Percentiles rank a stretch among this genome's conserved stretches.
Evolutionary conservation across 2,113 vertebrate species (phyloP).

Genomic region (Menidia beryllina): DNA sequence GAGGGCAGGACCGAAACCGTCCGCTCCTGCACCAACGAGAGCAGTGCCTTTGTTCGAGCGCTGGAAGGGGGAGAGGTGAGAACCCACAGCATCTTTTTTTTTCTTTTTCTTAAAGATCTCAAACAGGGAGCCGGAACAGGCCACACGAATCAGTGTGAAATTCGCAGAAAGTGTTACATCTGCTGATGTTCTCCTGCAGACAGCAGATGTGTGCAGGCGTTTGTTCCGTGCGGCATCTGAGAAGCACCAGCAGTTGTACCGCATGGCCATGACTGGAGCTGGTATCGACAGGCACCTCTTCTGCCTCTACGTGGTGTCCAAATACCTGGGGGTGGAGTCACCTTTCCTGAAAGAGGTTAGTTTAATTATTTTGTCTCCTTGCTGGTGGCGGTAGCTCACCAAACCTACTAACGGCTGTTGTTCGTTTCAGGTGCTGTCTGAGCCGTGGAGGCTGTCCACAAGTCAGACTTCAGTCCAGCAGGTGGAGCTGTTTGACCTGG

Average conservation of each 20-base stretch:
- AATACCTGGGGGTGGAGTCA: slow-evolving; percentile 85
- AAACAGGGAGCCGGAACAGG: too few relatives aligned
- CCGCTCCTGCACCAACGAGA: slow-evolving; percentile 85
- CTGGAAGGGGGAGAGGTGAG: slow-evolving; percentile 81
- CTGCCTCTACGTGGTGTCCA: slow-evolving; percentile 88
- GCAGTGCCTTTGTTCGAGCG: slow-evolving; percentile 84
- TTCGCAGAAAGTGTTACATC: background rate
- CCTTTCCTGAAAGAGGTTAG: slow-evolving; percentile 86
- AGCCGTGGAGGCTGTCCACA: slow-evolving; percentile 89
- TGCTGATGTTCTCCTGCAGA: slow-evolving; percentile 61
- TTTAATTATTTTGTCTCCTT: background rate
- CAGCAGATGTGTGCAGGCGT: slow-evolving; percentile 79
- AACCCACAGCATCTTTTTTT: too few relatives aligned
- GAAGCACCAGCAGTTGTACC: slow-evolving; percentile 87
- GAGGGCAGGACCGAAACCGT: slow-evolving; percentile 91
- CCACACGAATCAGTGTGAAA: too few relatives aligned
- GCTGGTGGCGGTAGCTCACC: background rate
- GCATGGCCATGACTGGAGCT: slow-evolving; percentile 85
- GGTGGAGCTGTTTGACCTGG: slow-evolving; percentile 86
- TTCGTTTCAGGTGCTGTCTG: slow-evolving; percentile 84
- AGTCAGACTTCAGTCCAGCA: slow-evolving; percentile 91
- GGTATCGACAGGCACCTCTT: slow-evolving; percentile 91
- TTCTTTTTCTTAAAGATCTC: too few relatives aligned
- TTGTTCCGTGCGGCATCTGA: slow-evolving; percentile 83
- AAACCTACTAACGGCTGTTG: background rate